A percentile compares a stretch with the other conserved stretches of the same genome.
phyloP scores from a whole-genome alignment of 2,113 vertebrate species.

The Morphnarchus princeps region DNA sequence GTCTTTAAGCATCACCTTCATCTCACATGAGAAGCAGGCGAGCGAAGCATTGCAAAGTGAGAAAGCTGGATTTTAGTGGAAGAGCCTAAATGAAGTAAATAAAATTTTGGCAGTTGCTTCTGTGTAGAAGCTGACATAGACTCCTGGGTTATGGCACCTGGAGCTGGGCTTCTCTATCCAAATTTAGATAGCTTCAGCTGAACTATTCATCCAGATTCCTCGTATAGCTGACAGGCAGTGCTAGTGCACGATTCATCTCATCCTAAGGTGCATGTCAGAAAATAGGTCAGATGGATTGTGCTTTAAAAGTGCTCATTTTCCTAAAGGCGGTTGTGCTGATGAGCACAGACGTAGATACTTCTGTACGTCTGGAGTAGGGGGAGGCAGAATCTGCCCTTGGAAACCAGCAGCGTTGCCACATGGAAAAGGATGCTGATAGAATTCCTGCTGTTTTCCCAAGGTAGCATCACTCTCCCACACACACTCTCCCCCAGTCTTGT shows the following conservation, averaged over 20 bases:
- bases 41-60: neutral
- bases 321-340: neutral
- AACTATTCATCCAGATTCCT: neutral
- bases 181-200: neutral
- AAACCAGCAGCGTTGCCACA: neutral
- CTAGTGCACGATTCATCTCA: neutral
- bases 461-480: neutral
- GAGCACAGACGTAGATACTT: constrained; percentile 14
- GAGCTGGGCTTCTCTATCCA: neutral
- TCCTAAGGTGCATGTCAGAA: constrained; percentile 36
- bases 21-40: neutral
- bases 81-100: neutral
- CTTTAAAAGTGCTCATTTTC: constrained; percentile 16
- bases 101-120: neutral
- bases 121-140: neutral
- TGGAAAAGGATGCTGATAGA: neutral
- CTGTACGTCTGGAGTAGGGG: neutral
- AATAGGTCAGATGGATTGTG: constrained; percentile 48
- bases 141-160: fast-evolving
- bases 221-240: neutral
- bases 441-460: neutral
- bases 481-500: neutral
- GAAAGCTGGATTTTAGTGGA: neutral
- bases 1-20: neutral
- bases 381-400: neutral